These are phyloP conservation scores for Nomada fabriciana DNA, from an alignment of 2,888 invertebrate genomes.

Conservation along the genomic window DNA sequence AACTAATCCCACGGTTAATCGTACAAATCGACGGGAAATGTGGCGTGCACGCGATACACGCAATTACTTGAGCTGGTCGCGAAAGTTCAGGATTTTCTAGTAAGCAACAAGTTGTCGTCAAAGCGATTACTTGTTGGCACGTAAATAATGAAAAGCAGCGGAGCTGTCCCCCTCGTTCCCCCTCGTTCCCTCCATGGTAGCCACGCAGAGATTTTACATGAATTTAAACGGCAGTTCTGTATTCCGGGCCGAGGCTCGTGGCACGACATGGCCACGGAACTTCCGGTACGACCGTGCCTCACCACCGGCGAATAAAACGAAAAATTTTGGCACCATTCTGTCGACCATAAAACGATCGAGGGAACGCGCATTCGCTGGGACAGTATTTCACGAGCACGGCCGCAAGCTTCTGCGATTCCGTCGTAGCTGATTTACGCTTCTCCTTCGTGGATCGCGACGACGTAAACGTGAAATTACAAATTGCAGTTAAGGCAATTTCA, in stretches of 20 bases:
- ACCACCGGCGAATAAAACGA: slow-evolving; percentile 39
- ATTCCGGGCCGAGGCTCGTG: not conserved
- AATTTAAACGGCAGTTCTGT: slow-evolving; percentile 44
- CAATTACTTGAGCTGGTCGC: slow-evolving; percentile 39
- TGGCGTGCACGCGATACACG: slow-evolving; percentile 26
- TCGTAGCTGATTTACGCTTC: not conserved
- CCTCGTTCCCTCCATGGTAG: not conserved
- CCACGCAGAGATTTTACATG: slow-evolving; percentile 43
- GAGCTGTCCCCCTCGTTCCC: not conserved
- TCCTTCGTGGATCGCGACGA: not conserved
- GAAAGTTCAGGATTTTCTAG: slow-evolving; percentile 64
- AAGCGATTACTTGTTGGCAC: slow-evolving; percentile 64
- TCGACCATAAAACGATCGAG: slow-evolving; percentile 35
- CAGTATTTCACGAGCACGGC: slow-evolving; percentile 11
- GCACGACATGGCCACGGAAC: slow-evolving; percentile 1
- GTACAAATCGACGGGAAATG: slow-evolving; percentile 6
- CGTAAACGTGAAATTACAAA: not conserved
- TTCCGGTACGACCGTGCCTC: slow-evolving; percentile 8
- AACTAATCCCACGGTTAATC: slow-evolving; percentile 46
- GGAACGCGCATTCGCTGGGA: not conserved
- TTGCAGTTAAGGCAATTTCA: no score
- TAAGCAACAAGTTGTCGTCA: slow-evolving; percentile 73
- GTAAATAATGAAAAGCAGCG: slow-evolving; percentile 69
- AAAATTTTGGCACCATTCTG: slow-evolving; percentile 43
- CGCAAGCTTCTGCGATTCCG: slow-evolving; percentile 7